Evolutionary conservation across 1,140 invertebrate species (phyloP), one percentile per base, ranked within the genome.

Genomic region (Archivesica marissinica): DNA sequence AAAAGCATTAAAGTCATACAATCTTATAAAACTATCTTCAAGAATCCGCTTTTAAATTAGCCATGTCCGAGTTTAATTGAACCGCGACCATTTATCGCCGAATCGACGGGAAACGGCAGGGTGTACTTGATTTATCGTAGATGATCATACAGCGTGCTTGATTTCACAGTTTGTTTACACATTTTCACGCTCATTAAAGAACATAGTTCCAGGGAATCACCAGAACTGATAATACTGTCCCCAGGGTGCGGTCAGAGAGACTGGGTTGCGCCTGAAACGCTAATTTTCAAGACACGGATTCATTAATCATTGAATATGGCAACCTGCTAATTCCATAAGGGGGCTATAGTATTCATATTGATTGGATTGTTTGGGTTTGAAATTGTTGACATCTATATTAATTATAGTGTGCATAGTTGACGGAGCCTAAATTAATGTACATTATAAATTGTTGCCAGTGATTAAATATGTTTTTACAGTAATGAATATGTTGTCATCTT

Each of bases 161-260:
- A 83, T 83, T 83, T 74, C 80, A 75, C 80, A 83, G 80, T 83
- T 83, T 83, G 80, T 83, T 83, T 83, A 74, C 80, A 83, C 68
- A 75, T 83, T 83, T 83, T 82, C 70, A 83, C 70, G 80, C 66
- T 83, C 66, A 83, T 83, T 83, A 83, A 41, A 41, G 56, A 39
- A 74, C 25, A 70, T 70, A 83, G 76, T 78, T 44, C 35, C 20
- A 7, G 17, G 25, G 76, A 64, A 56, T 20, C 76, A 13, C 52
- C 39, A 59, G 38, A 78, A 28, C 23, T 59, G 76, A 81, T 59
- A 81, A 41, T 39, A 23, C 50, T 2, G 33, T 44, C 79, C 80
- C 80, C 20, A 59, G 68, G 70, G 68, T 75, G n/a, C 70, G 39
- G 54, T 72, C 20, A 59, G 25, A 4, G 33, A 56, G 52, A n/a